Conservation (phyloP, 2,113 vertebrate genomes). For the Ciconia stormi region DNA sequence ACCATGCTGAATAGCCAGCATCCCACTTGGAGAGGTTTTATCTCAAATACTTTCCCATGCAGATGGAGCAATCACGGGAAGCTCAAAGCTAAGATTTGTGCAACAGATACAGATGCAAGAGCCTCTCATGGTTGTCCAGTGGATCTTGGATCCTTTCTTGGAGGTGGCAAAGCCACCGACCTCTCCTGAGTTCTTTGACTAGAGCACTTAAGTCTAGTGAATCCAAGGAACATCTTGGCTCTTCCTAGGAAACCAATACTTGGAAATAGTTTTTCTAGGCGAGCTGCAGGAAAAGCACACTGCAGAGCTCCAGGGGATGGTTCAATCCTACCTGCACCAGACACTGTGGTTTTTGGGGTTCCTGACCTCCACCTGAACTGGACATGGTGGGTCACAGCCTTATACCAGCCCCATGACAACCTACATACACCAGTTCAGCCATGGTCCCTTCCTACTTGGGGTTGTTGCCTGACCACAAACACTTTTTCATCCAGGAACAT, state of each 20-base stretch:
- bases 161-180: neutral
- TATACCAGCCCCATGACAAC: neutral
- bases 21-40: neutral
- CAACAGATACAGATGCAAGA: neutral
- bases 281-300: neutral
- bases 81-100: neutral
- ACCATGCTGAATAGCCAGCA: neutral
- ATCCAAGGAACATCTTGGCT: neutral
- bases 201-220: neutral
- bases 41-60: neutral
- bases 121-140: neutral
- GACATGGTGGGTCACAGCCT: neutral
- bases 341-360: rapidly evolving
- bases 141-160: neutral
- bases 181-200: neutral
- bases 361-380: neutral
- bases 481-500: rapidly evolving
- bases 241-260: neutral
- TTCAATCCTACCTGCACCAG: neutral
- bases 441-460: rapidly evolving
- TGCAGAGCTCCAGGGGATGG: neutral
- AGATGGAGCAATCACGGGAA: neutral
- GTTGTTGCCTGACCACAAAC: neutral
- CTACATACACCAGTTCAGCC: neutral
- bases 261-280: neutral